Base-by-base conservation (phyloP, 2,888 invertebrate species). In the Brachyptera risi region DNA sequence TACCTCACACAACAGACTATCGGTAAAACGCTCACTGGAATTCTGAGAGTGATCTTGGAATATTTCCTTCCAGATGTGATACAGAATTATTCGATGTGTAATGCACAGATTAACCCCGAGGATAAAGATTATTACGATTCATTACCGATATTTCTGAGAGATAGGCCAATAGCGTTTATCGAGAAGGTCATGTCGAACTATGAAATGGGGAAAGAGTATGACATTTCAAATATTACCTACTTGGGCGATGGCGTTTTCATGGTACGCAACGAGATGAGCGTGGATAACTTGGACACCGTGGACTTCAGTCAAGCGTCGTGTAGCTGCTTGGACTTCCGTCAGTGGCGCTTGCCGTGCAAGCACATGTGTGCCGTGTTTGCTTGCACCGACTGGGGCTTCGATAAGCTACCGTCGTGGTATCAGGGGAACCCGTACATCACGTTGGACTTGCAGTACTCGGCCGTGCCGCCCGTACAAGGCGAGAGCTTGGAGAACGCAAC, bases 291-390 rank as follows among this genome's bases (percentile, higher is more conserved):
- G 26, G 49, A 47, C 50, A n/a, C 5, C 23, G 50, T 59, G 13
- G 49, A 49, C 24, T 27, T 59, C n/a, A 13, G 50, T 31, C n/a
- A 27, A 2, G 59, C 37, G 9, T 35, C 35, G 17, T 50, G 59
- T 23, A 19, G 15, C 1, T 59, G 59, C 19, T 9, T 24, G 15
- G 31, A 59, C 37, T 59, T 59, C 31, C 4, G 21, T 11, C 15
- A 13, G 21, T 27, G 49, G 47, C 27, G 31, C 9, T 23, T 59
- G 3, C 50, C 50, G 3, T 59, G 50, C n/a, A 59, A 50, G 27
- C 59, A 59, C 35, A 27, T 50, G 59, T 59, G 59, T 50, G 59
- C 59, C 19, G 15, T 59, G 1, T 49, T 59, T 35, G 17, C 31
- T 13, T 26, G 15, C 1, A 27, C 59, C 1, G 37, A 27, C n/a